These are phyloP conservation scores for Protophormia terraenovae DNA, from an alignment of 2,888 invertebrate genomes.

Conservation along the genomic window DNA sequence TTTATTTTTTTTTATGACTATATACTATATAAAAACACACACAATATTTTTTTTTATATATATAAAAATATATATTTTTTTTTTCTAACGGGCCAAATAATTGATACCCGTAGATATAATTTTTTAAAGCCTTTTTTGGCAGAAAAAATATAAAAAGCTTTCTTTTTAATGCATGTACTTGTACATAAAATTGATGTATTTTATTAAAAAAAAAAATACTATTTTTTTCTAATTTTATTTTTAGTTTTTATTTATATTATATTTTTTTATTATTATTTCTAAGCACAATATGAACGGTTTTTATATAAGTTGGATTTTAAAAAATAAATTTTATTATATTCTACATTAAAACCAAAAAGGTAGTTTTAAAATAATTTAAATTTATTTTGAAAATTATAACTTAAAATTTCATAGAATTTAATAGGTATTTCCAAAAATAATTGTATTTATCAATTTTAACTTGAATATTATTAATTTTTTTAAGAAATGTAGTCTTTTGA, in stretches of 20 bases:
- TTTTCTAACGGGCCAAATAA: background rate
- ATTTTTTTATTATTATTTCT: background rate
- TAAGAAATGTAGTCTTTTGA: no score
- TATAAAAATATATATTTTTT: constrained; percentile 26
- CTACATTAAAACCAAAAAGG: no score
- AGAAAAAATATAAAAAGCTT: background rate
- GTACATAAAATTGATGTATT: constrained; percentile 36
- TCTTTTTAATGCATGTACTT: constrained; percentile 49
- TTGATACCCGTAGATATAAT: background rate
- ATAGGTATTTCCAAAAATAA: no score
- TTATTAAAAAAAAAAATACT: background rate
- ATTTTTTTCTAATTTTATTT: background rate
- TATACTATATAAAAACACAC: constrained; percentile 50
- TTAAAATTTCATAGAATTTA: no score
- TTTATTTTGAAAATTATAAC: no score
- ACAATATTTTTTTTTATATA: constrained; percentile 52
- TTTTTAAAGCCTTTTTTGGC: constrained; percentile 18
- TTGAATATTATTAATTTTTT: no score
- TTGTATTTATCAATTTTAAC: no score
- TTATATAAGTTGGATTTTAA: constrained; percentile 3
- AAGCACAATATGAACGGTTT: background rate
- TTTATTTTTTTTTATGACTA: constrained; percentile 41
- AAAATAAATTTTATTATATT: background rate
- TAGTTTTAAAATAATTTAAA: no score
- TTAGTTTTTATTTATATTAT: constrained; percentile 1